Base-by-base conservation (phyloP, 53 echinoderm and acorn worm genomes). In the Apostichopus leukothele region DNA sequence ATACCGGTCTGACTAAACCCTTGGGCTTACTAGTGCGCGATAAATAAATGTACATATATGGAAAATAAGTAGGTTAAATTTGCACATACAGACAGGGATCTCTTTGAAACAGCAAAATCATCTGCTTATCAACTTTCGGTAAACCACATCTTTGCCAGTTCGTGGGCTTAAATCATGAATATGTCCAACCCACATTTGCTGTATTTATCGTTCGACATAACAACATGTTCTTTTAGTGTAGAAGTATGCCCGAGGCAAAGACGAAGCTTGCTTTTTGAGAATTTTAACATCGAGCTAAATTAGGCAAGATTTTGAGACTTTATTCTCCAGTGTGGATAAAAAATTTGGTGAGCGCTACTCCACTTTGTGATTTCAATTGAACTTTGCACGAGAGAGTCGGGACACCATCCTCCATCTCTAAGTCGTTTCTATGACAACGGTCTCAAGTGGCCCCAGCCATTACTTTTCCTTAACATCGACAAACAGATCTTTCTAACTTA, bases 1-100 rank as follows among this genome's bases (percentile, higher is more conserved):
- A 39, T 39, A 39, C 39, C 3, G 39, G 39, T 39, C 39, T 39
- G 39, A 39, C 39, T 39, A 3, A 39, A 39, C 39, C 39, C 39
- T 39, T 39, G 39, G 39, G 39, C 39, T 39, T 39, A 39, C 39
- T 39, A 39, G 39, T 39, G 3, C 39, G 39, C 3, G 39, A 39
- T 39, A 39, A 63, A 11, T 13, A 63, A 63, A 63, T 63, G 63
- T 63, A 63, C 63, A 63, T 63, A 13, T 63, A 63, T 63, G 63
- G 63, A 63, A 63, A 63, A 63, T 63, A 63, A 63, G 63, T 63
- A 63, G 63, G 63, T 63, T 63, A 63, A 63, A 63, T 63, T 63
- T 63, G 63, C 63, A 63, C 63, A 63, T 63, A 13, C 63, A 63
- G 16, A 63, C 63, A 63, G 11, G 12, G 63, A 63, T 63, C 11